Percentiles rank a stretch among this genome's conserved stretches.
Evolutionary conservation across 2,797 vertebrate species (phyloP).

Genomic region (Buceros bicornis): DNA sequence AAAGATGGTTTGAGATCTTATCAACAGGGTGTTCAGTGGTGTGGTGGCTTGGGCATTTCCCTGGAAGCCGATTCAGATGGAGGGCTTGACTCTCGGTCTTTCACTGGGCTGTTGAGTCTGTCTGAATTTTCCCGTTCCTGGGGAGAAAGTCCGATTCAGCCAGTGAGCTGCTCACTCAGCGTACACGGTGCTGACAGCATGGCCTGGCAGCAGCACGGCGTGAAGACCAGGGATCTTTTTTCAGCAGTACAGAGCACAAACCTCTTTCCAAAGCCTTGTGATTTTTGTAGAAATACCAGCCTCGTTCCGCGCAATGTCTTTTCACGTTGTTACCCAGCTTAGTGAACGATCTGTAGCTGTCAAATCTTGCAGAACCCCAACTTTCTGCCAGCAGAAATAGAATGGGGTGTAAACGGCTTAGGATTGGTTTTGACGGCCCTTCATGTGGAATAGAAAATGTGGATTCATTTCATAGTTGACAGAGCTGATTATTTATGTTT

Average conservation of each 20-base stretch:
- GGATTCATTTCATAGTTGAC: conserved; percentile 35
- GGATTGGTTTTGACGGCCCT: conserved; percentile 10
- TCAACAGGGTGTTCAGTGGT: too few relatives aligned
- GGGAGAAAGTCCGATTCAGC: background rate
- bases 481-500: conserved; percentile 65
- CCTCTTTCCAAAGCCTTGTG: background rate
- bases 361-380: background rate
- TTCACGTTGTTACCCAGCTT: background rate
- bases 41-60: background rate
- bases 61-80: background rate
- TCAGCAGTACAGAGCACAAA: background rate
- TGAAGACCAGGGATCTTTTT: background rate
- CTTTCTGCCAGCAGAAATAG: conserved; percentile 35
- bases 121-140: background rate
- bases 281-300: background rate
- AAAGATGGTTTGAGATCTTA: background rate
- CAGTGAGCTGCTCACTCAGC: rapidly evolving
- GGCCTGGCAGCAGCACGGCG: background rate
- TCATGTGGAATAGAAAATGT: conserved; percentile 30
- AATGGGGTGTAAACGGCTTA: conserved; percentile 5
- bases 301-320: background rate
- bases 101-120: background rate
- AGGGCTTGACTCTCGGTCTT: background rate
- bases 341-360: background rate
- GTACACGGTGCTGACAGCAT: background rate